Evolutionary conservation across 2,113 vertebrate genomes (phyloP).

Genomic region (Chunga burmeisteri): DNA sequence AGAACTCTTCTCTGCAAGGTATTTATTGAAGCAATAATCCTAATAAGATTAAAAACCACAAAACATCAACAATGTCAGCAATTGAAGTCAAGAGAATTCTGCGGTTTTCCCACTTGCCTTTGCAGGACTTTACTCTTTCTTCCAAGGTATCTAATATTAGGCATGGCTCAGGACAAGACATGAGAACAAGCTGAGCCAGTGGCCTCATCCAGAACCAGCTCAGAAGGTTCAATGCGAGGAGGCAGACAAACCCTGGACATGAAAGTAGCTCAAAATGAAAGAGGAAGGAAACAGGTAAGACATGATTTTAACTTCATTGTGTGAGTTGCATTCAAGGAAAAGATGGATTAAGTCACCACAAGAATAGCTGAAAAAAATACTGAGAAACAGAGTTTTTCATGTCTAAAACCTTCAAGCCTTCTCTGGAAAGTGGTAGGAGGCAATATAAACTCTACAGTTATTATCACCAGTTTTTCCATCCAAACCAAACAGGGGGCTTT

Average conservation of each 20-base stretch:
- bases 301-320: not conserved
- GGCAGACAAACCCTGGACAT: not conserved
- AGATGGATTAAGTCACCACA: not conserved
- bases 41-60: constrained; percentile 34
- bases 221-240: not conserved
- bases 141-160: not conserved
- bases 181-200: not conserved
- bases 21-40: constrained; percentile 18
- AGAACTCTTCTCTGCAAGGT: constrained; percentile 8
- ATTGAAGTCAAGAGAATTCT: not conserved
- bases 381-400: not conserved
- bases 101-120: not conserved
- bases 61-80: constrained; percentile 14
- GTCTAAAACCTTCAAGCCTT: not conserved
- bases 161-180: not conserved
- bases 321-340: not conserved
- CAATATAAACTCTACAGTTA: not conserved
- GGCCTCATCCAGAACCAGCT: not conserved
- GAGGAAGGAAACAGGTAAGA: not conserved
- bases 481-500: not conserved
- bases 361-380: not conserved
- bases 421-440: not conserved
- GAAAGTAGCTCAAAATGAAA: not conserved
- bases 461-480: not conserved
- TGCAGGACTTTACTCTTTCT: not conserved